Conservation (phyloP, 2,888 invertebrate genomes). For the Drosophila tripunctata region DNA sequence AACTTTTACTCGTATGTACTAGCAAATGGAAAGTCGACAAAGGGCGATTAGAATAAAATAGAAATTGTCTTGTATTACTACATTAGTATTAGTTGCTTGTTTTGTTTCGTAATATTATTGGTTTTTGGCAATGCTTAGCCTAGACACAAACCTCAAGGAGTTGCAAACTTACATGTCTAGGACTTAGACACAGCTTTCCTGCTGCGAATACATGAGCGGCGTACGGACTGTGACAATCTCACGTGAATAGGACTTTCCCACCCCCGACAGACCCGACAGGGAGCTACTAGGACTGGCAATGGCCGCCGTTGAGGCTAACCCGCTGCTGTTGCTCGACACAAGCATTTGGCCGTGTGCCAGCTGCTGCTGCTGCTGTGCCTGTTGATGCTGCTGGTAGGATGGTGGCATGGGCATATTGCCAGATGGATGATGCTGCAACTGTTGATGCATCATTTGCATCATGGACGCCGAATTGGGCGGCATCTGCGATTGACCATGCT, state of each 20-base stretch:
- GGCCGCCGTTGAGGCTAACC: constrained; percentile 78
- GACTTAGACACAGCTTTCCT: constrained; percentile 88
- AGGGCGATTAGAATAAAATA: constrained; percentile 14
- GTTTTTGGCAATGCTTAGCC: constrained; percentile 72
- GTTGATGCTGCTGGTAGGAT: constrained; percentile 81
- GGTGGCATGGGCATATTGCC: constrained; percentile 81
- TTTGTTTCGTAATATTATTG: constrained; percentile 41
- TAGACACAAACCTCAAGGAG: constrained; percentile 75
- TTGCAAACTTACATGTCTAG: constrained; percentile 38
- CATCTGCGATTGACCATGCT: constrained; percentile 50
- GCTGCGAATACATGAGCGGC: constrained; percentile 88
- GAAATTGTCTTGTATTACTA: neutral
- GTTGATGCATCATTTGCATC: constrained; percentile 81
- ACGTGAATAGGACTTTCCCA: constrained; percentile 84
- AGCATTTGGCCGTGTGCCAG: constrained; percentile 78
- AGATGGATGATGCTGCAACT: constrained; percentile 64
- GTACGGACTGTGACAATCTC: constrained; percentile 89
- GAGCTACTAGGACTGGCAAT: constrained; percentile 83
- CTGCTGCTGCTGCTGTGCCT: constrained; percentile 72
- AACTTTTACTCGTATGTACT: constrained; percentile 6
- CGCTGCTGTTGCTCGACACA: constrained; percentile 81
- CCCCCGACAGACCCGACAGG: constrained; percentile 82
- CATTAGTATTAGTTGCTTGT: constrained; percentile 2
- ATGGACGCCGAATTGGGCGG: constrained; percentile 78
- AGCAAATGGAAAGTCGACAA: constrained; percentile 34